Evolutionary conservation across 2,888 invertebrate genomes (phyloP).

Genomic region (Pharmacophagus antenor): DNA sequence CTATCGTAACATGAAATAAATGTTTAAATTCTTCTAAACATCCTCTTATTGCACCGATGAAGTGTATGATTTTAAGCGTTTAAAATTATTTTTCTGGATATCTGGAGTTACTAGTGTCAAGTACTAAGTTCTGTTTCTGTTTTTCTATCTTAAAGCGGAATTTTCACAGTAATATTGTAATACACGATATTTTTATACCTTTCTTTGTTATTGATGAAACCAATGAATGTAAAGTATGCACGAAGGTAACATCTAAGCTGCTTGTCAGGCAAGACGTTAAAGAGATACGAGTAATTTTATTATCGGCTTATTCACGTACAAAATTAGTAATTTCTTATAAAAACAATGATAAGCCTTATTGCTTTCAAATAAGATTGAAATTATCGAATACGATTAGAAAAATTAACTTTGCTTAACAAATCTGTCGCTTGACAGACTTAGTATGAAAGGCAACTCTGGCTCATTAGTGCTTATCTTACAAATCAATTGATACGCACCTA

Average conservation of each 20-base stretch:
- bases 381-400: slow-evolving; percentile 10
- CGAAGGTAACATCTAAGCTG: slow-evolving; percentile 27
- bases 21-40: slow-evolving; percentile 41
- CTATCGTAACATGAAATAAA: slow-evolving; percentile 16
- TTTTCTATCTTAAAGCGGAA: too few relatives aligned
- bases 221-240: slow-evolving; percentile 10
- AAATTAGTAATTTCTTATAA: slow-evolving; percentile 25
- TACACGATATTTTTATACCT: slow-evolving; percentile 3
- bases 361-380: slow-evolving; percentile 32
- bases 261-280: slow-evolving; percentile 46
- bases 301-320: slow-evolving; percentile 53
- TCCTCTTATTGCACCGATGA: slow-evolving; percentile 34
- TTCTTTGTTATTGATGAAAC: neutral
- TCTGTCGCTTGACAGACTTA: slow-evolving; percentile 53
- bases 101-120: neutral
- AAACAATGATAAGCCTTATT: slow-evolving; percentile 1
- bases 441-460: slow-evolving; percentile 51
- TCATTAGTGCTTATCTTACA: slow-evolving; percentile 51
- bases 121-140: neutral
- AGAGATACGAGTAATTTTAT: slow-evolving; percentile 63
- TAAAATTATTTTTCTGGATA: neutral
- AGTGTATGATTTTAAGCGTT: neutral
- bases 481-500: slow-evolving; percentile 38
- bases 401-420: slow-evolving; percentile 36
- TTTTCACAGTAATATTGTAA: neutral